phyloP scores from a whole-genome alignment of 2,797 vertebrate genomes.

The Malacoraja senta region DNA sequence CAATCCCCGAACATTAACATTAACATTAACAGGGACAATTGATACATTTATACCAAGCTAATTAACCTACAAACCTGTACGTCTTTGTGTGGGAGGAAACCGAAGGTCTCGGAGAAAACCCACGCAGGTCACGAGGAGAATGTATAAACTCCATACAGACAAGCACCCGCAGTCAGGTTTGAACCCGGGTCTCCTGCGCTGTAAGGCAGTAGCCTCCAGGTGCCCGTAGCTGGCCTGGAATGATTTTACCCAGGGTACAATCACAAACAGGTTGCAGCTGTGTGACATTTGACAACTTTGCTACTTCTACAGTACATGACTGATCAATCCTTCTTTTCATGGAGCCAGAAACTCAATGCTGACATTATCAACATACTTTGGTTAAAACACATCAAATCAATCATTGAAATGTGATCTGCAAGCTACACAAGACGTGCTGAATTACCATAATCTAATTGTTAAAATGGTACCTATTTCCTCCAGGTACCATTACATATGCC shows the following conservation, averaged over 20 bases:
- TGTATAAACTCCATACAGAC: too few species aligned
- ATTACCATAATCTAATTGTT: constrained; percentile 14
- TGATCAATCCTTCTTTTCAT: neutral
- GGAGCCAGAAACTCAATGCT: neutral
- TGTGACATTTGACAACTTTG: neutral
- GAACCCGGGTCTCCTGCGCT: too few species aligned
- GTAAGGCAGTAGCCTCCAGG: too few species aligned
- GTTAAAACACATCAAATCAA: neutral
- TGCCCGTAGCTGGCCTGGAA: neutral
- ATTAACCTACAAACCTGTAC: too few species aligned
- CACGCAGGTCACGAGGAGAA: too few species aligned
- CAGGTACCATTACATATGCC: neutral
- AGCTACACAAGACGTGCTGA: neutral
- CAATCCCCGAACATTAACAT: too few species aligned
- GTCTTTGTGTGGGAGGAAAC: too few species aligned
- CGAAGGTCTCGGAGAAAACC: too few species aligned
- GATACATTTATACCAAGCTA: too few species aligned
- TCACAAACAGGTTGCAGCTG: neutral
- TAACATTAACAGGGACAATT: too few species aligned
- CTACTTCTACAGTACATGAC: neutral
- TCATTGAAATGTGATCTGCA: neutral
- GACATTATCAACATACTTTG: neutral
- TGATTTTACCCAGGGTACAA: neutral
- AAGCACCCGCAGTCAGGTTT: too few species aligned
- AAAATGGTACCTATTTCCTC: neutral